Percentiles rank a stretch among this genome's conserved stretches.
phyloP scores from a whole-genome alignment of 2,113 vertebrate species.

The Vireo altiloquus region DNA sequence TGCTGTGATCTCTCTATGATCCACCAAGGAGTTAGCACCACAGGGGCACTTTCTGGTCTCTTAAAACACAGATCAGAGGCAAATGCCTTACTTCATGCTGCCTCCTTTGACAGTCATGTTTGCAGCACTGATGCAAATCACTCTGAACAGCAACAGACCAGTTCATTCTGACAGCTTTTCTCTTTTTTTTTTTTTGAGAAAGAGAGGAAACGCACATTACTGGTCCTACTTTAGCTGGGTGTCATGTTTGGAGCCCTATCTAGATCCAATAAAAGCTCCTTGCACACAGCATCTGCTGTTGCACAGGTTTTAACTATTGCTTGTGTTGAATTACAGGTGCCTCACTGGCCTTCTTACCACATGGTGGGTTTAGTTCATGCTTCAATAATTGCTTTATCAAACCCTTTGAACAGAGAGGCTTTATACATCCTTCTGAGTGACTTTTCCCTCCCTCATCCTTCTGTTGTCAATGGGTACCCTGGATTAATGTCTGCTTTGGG shows the following conservation, averaged over 20 bases:
- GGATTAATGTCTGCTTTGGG: background rate
- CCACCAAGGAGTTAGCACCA: too few species aligned
- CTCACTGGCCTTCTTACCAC: background rate
- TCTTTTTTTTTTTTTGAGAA: too few species aligned
- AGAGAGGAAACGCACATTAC: fast-evolving
- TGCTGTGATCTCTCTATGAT: too few species aligned
- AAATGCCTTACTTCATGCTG: background rate
- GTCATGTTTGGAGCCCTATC: fast-evolving
- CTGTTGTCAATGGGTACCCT: background rate
- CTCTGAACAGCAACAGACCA: background rate
- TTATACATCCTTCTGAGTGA: background rate
- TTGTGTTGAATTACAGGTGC: background rate
- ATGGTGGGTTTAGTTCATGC: background rate
- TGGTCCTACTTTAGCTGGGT: background rate
- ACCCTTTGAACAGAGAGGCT: background rate
- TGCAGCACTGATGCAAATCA: background rate
- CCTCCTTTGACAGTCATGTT: background rate
- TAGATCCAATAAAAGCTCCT: background rate
- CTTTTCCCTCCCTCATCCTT: fast-evolving
- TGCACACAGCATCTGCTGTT: background rate
- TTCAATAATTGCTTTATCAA: background rate
- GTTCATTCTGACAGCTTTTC: background rate
- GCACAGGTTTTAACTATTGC: background rate
- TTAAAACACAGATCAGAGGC: background rate
- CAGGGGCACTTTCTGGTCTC: background rate